Percentiles rank a stretch among this genome's conserved stretches.
Evolutionary conservation across 2,797 vertebrate genomes (phyloP).

Genomic region (Bradypodion pumilum): DNA sequence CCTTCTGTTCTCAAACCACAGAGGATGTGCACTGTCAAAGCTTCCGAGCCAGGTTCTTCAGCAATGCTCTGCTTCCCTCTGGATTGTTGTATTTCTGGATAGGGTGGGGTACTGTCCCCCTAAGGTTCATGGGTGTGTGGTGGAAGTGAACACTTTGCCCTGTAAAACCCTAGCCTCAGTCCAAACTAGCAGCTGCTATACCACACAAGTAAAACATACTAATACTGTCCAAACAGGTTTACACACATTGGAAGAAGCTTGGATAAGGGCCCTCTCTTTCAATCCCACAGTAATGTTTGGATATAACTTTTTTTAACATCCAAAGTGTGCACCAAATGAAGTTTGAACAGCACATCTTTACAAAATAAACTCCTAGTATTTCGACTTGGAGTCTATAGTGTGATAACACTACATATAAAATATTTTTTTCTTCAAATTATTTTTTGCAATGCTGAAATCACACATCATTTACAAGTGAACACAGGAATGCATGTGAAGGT

Average conservation of each 20-base stretch:
- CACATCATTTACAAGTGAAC: too few relatives aligned
- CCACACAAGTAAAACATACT: not conserved
- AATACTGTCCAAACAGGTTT: not conserved
- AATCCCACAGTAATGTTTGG: not conserved
- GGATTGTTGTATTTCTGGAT: not conserved
- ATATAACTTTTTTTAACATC: not conserved
- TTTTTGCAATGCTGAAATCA: not conserved
- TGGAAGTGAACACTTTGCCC: not conserved
- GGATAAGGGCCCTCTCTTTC: not conserved
- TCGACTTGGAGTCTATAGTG: too few relatives aligned
- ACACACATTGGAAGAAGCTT: not conserved
- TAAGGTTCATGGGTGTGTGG: not conserved
- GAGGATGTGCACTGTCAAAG: not conserved
- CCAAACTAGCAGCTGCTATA: not conserved
- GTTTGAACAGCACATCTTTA: not conserved
- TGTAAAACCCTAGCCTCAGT: not conserved
- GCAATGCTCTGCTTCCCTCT: not conserved
- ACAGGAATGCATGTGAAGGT: too few relatives aligned
- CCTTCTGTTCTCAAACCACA: constrained; percentile 15
- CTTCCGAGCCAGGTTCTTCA: not conserved
- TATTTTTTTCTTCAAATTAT: not conserved
- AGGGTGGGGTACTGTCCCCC: not conserved
- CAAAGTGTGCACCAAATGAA: not conserved
- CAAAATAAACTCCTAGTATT: not conserved
- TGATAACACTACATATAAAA: not conserved